Evolutionary conservation across 2,113 vertebrate species (phyloP).

Genomic region (Lipophrys pholis): DNA sequence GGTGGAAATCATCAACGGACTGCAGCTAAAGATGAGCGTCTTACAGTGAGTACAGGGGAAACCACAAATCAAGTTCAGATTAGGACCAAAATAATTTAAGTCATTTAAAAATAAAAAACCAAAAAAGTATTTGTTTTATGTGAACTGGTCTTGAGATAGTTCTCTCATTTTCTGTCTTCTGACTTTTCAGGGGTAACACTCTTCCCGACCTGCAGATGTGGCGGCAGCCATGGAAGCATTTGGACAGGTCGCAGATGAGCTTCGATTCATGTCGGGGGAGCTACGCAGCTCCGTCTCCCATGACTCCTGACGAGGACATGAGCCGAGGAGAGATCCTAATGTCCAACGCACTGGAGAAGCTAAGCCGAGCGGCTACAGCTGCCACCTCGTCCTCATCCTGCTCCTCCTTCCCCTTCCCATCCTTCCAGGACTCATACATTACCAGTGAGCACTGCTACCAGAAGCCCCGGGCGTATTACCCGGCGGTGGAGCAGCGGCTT

Average conservation of each 20-base stretch:
- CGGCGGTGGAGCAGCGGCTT: conserved; percentile 92
- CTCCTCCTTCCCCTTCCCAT: conserved; percentile 76
- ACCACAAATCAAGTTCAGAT: no score
- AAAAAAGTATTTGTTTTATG: no score
- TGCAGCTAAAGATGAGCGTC: conserved; percentile 97
- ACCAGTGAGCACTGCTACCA: conserved; percentile 98
- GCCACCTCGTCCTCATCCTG: conserved; percentile 67
- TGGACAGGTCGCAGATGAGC: conserved; percentile 81
- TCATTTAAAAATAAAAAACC: no score
- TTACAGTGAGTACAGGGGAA: conserved; percentile 87
- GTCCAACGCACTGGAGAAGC: conserved; percentile 78
- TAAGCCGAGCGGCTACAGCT: conserved; percentile 83
- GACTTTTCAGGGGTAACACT: conserved; percentile 85
- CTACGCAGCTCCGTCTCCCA: conserved; percentile 60
- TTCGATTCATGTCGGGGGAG: conserved; percentile 72
- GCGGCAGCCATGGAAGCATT: conserved; percentile 93
- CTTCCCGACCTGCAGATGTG: conserved; percentile 94
- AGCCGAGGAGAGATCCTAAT: conserved; percentile 72
- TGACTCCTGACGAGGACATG: conserved; percentile 71
- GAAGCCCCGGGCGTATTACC: conserved; percentile 94
- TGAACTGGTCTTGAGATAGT: not conserved
- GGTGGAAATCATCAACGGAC: conserved; percentile 91
- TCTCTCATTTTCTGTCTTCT: not conserved
- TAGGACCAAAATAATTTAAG: no score
- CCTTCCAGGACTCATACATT: conserved; percentile 94